Percentiles rank a stretch among this genome's conserved stretches.
These are phyloP conservation scores for Heliconius sara DNA, from an alignment of 2,888 invertebrate species.

Conservation along the genomic window DNA sequence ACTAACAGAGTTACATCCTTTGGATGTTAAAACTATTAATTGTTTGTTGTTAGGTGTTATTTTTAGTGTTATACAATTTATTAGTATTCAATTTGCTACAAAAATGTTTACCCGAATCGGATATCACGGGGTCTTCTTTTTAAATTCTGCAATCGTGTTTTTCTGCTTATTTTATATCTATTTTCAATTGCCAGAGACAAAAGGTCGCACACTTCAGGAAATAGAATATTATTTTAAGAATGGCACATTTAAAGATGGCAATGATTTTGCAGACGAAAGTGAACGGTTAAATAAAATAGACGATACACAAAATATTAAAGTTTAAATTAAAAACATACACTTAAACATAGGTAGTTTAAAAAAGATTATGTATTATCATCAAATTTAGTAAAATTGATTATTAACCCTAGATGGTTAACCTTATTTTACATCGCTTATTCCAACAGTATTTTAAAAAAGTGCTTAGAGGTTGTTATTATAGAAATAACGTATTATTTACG, in stretches of 20 bases:
- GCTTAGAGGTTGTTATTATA: too few species aligned
- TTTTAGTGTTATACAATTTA: slow-evolving; percentile 49
- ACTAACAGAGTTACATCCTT: slow-evolving; percentile 53
- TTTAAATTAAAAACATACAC: not conserved
- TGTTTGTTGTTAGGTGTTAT: slow-evolving; percentile 47
- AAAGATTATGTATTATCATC: too few species aligned
- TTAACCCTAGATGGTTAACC: too few species aligned
- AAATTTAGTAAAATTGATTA: too few species aligned
- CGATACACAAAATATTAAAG: not conserved
- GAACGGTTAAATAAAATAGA: not conserved
- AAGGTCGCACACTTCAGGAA: slow-evolving; percentile 55
- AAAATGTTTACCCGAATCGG: slow-evolving; percentile 50
- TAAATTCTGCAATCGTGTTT: slow-evolving; percentile 49
- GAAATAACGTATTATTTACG: too few species aligned
- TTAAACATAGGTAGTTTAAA: not conserved
- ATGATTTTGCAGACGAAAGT: not conserved
- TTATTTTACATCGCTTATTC: too few species aligned
- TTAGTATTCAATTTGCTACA: slow-evolving; percentile 49
- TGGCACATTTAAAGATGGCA: slow-evolving; percentile 50
- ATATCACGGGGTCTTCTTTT: slow-evolving; percentile 54
- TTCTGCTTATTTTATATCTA: slow-evolving; percentile 52
- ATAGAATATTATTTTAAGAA: slow-evolving; percentile 55
- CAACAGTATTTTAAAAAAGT: too few species aligned
- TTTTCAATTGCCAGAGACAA: slow-evolving; percentile 55
- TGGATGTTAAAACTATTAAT: slow-evolving; percentile 52